Base-by-base conservation (phyloP, 2,797 vertebrate genomes). In the Pseudochromis fuscus region DNA sequence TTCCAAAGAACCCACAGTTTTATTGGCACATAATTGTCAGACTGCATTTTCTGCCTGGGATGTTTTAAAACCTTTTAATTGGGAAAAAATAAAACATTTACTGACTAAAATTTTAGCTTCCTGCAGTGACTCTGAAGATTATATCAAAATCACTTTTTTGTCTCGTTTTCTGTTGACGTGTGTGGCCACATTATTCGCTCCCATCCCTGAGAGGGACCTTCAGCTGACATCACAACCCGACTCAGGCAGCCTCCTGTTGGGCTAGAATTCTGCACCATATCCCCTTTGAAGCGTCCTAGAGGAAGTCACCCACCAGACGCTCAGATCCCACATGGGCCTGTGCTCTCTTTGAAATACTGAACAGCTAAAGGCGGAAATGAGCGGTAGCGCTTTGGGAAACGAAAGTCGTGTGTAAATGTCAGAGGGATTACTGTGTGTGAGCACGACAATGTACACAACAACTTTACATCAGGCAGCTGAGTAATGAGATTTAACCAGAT, bases 321-420 rank as follows among this genome's bases (percentile, higher is more conserved):
- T 74, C 59, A 23, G 62, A 42, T 81, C 77, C 83, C 83, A 56
- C 5, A 28, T 69, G 82, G 68, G 56, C 66, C 37, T 3, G 6
- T 65, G 50, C 53, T 27, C 62, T 38, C 81, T 82, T 85, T 87
- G 80, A 88, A 88, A 88, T 79, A 79, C 67, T 73, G 48, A 42
- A 16, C 57, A 65, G 67, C 38, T 24, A 31, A 68, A 75, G 42
- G 30, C 35, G 19, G 33, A 25, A 57, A 40, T 61, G 42, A 46
- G 53, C 31, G 0, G 15, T 7, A 3, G 48, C 69, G n/a, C n/a
- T n/a, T n/a, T n/a, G n/a, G 48, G 66, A 42, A 23, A n/a, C n/a
- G 24, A 31, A 12, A 4, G 52, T 44, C 49, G 48, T 67, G 67
- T 75, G 45, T 81, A 76, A 84, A 81, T 86, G 77, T 80, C 61